Conservation (phyloP, 2,797 vertebrate genomes). For the Phrynocephalus guinanensis region DNA sequence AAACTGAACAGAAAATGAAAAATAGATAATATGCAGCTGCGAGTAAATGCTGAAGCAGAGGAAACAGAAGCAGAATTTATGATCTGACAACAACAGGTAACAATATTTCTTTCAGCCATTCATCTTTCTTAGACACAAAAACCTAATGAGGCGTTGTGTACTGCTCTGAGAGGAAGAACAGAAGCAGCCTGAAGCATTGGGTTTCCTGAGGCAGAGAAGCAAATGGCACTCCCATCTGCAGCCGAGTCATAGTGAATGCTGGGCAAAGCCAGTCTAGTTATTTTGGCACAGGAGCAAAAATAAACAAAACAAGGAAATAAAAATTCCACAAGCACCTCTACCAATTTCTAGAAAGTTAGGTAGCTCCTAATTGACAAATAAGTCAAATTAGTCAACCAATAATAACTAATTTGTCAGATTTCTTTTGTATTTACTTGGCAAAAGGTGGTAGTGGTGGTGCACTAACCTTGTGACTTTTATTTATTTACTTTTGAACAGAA, state of each 20-base stretch:
- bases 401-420: too few species aligned
- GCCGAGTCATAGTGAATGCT: neutral
- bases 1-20: neutral
- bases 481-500: neutral
- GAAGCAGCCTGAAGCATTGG: neutral
- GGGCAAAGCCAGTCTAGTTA: neutral
- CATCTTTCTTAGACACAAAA: conserved; percentile 4
- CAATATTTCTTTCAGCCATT: neutral
- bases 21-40: conserved; percentile 11
- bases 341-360: too few species aligned
- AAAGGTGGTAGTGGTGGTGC: too few species aligned
- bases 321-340: neutral
- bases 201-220: neutral
- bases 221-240: neutral
- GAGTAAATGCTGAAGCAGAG: conserved; percentile 1
- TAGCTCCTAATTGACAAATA: too few species aligned
- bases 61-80: neutral
- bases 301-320: neutral
- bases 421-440: too few species aligned
- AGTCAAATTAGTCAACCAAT: too few species aligned
- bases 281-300: neutral
- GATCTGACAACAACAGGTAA: neutral
- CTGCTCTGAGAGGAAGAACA: neutral
- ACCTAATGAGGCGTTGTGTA: neutral
- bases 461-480: too few species aligned